A percentile compares a stretch with the other conserved stretches of the same genome.
Evolutionary conservation across 92 coral and sea anemone species (phyloP).

Genomic region (Galaxea fascicularis): DNA sequence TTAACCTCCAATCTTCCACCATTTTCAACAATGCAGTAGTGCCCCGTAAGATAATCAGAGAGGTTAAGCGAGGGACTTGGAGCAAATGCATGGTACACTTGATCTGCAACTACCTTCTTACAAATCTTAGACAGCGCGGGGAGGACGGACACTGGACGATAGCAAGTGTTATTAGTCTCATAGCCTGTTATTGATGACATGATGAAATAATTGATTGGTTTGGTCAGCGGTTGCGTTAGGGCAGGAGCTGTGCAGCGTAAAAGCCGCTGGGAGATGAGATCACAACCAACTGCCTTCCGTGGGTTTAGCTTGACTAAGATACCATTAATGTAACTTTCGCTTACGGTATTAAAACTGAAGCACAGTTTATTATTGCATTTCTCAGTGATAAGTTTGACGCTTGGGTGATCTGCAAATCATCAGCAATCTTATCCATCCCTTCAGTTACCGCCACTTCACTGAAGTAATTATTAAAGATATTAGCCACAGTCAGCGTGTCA

Average conservation of each 20-base stretch:
- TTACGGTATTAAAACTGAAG: too few relatives aligned
- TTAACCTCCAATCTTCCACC: too few relatives aligned
- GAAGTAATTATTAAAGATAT: too few relatives aligned
- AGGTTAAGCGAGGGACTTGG: background rate
- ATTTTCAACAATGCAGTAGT: background rate
- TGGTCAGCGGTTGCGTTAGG: conserved; percentile 15
- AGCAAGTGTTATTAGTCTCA: conserved; percentile 13
- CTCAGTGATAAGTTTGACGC: too few relatives aligned
- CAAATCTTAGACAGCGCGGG: conserved; percentile 13
- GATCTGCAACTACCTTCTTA: conserved; percentile 13
- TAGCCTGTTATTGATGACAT: background rate
- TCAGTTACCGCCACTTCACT: too few relatives aligned
- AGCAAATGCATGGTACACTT: background rate
- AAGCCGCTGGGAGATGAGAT: conserved; percentile 6
- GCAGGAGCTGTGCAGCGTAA: conserved; percentile 7
- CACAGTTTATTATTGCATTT: too few relatives aligned
- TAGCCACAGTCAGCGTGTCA: too few relatives aligned
- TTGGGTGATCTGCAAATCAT: too few relatives aligned
- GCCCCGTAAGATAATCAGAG: background rate
- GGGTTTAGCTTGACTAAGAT: conserved; percentile 47
- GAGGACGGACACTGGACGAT: conserved; percentile 2
- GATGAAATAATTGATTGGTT: conserved; percentile 5
- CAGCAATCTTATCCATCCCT: too few relatives aligned
- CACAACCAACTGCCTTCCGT: conserved; percentile 41
- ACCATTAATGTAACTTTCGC: too few relatives aligned